These are phyloP conservation scores for Sebastes melanostomus DNA, from an alignment of 2,797 vertebrate species.

Conservation along the genomic window DNA sequence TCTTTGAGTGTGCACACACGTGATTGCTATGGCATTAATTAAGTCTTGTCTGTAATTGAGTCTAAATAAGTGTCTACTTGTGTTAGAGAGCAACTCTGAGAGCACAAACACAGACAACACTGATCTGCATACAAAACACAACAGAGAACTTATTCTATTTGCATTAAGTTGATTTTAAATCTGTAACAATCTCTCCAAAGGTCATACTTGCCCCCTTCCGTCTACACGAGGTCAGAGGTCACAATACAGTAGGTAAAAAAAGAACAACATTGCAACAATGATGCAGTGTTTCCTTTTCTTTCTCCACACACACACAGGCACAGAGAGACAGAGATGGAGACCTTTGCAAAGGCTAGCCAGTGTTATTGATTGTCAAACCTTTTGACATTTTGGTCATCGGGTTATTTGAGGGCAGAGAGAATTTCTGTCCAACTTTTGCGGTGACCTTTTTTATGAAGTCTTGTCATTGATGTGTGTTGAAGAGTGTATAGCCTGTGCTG, in stretches of 20 bases:
- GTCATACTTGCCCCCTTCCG: neutral
- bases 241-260: neutral
- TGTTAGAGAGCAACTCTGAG: slow-evolving; percentile 49
- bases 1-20: neutral
- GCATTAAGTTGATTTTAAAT: neutral
- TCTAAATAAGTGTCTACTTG: slow-evolving; percentile 58
- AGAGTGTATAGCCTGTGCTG: neutral
- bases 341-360: slow-evolving; percentile 10
- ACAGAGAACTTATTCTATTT: neutral
- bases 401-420: slow-evolving; percentile 33
- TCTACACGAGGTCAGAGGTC: neutral
- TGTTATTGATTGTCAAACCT: slow-evolving; percentile 43
- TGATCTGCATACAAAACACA: slow-evolving; percentile 28
- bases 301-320: neutral
- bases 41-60: slow-evolving; percentile 63
- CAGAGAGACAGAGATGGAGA: slow-evolving; percentile 3
- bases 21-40: slow-evolving; percentile 43
- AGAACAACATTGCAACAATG: neutral
- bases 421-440: slow-evolving; percentile 17
- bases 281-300: neutral
- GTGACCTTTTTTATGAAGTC: slow-evolving; percentile 32
- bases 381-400: slow-evolving; percentile 52
- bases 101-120: slow-evolving; percentile 42
- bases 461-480: slow-evolving; percentile 4
- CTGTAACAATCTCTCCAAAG: neutral